A percentile compares a stretch with the other conserved stretches of the same genome.
phyloP scores from a whole-genome alignment of 2,113 vertebrate species.

The Ailurus styani region DNA sequence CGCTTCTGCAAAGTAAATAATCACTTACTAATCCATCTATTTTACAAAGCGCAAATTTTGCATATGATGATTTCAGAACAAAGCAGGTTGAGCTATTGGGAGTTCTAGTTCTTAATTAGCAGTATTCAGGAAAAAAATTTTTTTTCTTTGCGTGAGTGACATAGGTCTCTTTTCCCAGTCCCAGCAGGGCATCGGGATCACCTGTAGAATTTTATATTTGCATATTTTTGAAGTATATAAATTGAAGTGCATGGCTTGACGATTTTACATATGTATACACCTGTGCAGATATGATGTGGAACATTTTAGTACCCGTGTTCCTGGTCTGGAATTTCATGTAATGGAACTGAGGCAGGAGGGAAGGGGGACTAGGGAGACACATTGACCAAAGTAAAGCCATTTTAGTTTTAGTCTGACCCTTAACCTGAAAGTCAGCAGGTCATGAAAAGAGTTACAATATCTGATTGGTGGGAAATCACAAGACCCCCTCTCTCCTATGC shows the following conservation, averaged over 20 bases:
- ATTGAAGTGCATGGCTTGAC: neutral
- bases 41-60: slow-evolving; percentile 25
- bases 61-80: slow-evolving; percentile 26
- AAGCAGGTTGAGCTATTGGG: slow-evolving; percentile 12
- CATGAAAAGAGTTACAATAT: neutral
- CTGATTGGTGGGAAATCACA: neutral
- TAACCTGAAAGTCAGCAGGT: neutral
- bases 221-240: neutral
- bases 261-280: neutral
- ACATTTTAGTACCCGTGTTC: neutral
- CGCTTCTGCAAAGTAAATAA: slow-evolving; percentile 40
- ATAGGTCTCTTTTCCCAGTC: neutral
- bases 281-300: neutral
- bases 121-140: neutral
- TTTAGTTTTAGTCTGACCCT: neutral
- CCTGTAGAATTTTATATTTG: neutral
- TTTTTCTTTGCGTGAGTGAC: neutral
- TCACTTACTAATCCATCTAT: slow-evolving; percentile 14
- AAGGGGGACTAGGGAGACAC: neutral
- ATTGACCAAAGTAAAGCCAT: neutral
- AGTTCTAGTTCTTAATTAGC: slow-evolving; percentile 31
- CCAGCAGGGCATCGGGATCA: neutral
- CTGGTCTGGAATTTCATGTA: neutral
- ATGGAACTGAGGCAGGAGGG: neutral
- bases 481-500: neutral